Evolutionary conservation across 2,113 vertebrate species (phyloP).

Genomic region (Pangasianodon gigas): DNA sequence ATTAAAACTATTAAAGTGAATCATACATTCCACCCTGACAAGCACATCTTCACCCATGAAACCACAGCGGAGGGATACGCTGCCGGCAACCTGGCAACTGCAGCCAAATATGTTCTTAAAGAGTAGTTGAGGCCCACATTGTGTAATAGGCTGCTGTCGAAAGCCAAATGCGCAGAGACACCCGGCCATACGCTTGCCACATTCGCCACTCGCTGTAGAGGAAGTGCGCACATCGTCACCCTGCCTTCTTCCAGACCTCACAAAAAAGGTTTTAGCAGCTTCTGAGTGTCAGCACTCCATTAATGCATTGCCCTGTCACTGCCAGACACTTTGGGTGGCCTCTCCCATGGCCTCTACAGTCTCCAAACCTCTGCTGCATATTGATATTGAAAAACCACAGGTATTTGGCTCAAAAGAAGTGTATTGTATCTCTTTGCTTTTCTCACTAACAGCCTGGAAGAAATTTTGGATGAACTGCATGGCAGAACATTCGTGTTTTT

Average conservation of each 20-base stretch:
- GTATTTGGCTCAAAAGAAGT: conserved; percentile 43
- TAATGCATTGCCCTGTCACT: conserved; percentile 26
- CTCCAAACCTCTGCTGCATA: conserved; percentile 44
- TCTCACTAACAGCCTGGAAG: conserved; percentile 35
- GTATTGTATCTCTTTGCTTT: conserved; percentile 44
- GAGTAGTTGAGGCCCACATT: conserved; percentile 42
- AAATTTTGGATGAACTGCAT: conserved; percentile 37
- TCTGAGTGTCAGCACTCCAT: conserved; percentile 33
- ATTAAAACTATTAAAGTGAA: conserved; percentile 57
- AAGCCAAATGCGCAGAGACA: conserved; percentile 40
- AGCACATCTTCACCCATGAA: conserved; percentile 50
- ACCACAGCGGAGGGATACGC: conserved; percentile 48
- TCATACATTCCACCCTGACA: conserved; percentile 54
- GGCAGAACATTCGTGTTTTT: conserved; percentile 25
- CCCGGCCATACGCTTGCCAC: conserved; percentile 32
- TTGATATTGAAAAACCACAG: conserved; percentile 54
- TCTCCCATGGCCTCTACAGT: conserved; percentile 19
- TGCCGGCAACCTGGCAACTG: conserved; percentile 46
- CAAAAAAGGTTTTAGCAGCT: conserved; percentile 33
- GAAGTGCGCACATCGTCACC: conserved; percentile 46
- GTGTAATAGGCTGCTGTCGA: conserved; percentile 36
- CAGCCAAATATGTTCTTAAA: conserved; percentile 50
- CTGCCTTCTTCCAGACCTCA: conserved; percentile 36
- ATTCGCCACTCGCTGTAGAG: conserved; percentile 10
- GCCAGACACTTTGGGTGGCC: conserved; percentile 50